Base-by-base conservation (phyloP, 2,113 vertebrate genomes). In the Scartelaos histophorus region DNA sequence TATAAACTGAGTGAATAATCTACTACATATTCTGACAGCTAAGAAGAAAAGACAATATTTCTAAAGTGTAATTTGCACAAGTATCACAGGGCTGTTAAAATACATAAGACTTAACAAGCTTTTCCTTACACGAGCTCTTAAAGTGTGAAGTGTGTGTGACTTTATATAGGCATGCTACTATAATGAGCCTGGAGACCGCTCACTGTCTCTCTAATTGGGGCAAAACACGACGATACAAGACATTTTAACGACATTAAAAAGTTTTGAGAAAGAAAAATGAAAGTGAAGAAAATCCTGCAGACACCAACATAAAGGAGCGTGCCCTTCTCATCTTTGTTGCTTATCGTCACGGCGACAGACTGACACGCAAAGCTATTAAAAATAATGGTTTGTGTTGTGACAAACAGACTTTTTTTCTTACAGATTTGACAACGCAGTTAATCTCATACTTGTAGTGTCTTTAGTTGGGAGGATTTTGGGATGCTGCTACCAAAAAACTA, bases 171-270 rank as follows among this genome's bases (percentile, higher is more conserved):
- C 74, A 57, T 53, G 71, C 69, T 64, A 47, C 67, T 56, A 76
- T 91, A 88, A 90, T 86, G 88, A 90, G 86, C 67, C 73, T 79
- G 21, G 73, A 64, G 75, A 73, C 75, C 73, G 71, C 69, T 88
- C 72, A 66, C 82, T 81, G 75, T 73, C 73, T 71, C 60, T 72
- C 73, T 91, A 92, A 90, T 86, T 90, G 85, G 83, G 68, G 25
- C 81, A 82, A 84, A 67, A 90, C 38, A 86, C 79, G 77, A 73
- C 66, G 82, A 79, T 65, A 78, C 57, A 68, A 85, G 74, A 53
- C 43, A 13, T 80, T 80, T 83, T 73, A 84, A 86, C 84, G 74
- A 49, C 29, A 69, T 43, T 53, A 66, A 68, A 49, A 71, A 54
- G 45, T 43, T 38, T 61, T 0, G 35, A 24, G 75, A 43, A 69